Percentiles rank a stretch among this genome's conserved stretches.
Conservation (phyloP, 1,140 invertebrate genomes). For the Diachasma alloeum region DNA sequence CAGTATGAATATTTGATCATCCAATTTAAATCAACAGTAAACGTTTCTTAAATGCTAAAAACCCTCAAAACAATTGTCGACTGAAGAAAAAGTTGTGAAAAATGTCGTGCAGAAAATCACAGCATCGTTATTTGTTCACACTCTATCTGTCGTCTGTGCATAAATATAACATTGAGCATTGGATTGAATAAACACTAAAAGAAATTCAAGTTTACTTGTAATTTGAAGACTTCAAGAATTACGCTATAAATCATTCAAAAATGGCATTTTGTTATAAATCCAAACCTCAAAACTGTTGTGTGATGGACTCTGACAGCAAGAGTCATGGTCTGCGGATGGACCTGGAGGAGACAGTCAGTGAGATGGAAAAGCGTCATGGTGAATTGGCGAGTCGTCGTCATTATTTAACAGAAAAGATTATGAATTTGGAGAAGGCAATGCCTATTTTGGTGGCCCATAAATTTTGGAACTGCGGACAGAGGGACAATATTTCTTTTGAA, state of each 20-base stretch:
- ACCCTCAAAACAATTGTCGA: neutral
- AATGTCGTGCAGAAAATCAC: neutral
- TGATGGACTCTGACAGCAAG: neutral
- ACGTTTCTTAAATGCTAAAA: no score
- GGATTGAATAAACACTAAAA: neutral
- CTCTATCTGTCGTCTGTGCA: no score
- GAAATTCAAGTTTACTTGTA: neutral
- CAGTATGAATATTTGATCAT: neutral
- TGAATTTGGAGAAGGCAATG: constrained; percentile 53
- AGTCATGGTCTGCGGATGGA: neutral
- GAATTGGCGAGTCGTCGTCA: constrained; percentile 43
- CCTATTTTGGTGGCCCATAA: constrained; percentile 51
- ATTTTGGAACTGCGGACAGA: constrained; percentile 33
- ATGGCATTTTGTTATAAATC: neutral
- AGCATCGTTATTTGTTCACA: neutral
- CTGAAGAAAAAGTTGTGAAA: neutral
- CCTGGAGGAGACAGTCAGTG: constrained; percentile 16
- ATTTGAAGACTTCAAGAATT: neutral
- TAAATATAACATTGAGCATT: no score
- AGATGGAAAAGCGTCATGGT: constrained; percentile 45
- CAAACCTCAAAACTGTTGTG: neutral
- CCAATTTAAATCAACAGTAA: neutral
- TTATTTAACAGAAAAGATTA: constrained; percentile 45
- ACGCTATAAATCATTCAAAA: neutral
- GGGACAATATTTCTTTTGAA: constrained; percentile 38